Conservation (phyloP, 1,140 invertebrate genomes). For the Carposina sasakii region DNA sequence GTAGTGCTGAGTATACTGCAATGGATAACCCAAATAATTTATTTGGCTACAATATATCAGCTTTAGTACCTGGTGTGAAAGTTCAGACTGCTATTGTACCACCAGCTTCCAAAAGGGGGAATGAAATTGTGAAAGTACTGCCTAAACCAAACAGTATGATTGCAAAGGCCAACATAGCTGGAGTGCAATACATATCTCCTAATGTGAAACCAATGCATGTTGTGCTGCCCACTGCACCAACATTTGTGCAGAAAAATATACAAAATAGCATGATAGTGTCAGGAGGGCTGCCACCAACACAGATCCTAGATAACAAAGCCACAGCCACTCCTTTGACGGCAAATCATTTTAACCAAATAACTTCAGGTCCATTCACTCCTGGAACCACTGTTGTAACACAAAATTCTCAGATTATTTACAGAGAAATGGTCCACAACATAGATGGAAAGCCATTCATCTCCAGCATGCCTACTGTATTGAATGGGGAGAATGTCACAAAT, state of each 20-base stretch:
- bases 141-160: conserved; percentile 58
- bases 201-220: conserved; percentile 56
- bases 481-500: conserved; percentile 48
- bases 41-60: conserved; percentile 47
- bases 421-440: conserved; percentile 62
- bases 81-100: conserved; percentile 33
- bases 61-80: conserved; percentile 32
- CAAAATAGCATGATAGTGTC: conserved; percentile 58
- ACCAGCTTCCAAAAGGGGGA: conserved; percentile 25
- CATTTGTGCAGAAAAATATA: conserved; percentile 60
- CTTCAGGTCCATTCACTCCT: conserved; percentile 42
- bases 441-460: conserved; percentile 61
- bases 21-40: conserved; percentile 39
- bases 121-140: conserved; percentile 48
- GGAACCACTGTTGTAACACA: conserved; percentile 59
- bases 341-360: conserved; percentile 45
- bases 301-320: conserved; percentile 41
- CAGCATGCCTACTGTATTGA: conserved; percentile 44
- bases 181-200: conserved; percentile 54
- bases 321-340: conserved; percentile 26
- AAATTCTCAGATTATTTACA: conserved; percentile 65
- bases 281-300: conserved; percentile 32
- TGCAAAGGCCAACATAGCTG: conserved; percentile 50
- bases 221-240: conserved; percentile 50
- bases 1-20: conserved; percentile 53